These are phyloP conservation scores for Nomia melanderi DNA, from an alignment of 1,140 invertebrate genomes.

Conservation along the genomic window DNA sequence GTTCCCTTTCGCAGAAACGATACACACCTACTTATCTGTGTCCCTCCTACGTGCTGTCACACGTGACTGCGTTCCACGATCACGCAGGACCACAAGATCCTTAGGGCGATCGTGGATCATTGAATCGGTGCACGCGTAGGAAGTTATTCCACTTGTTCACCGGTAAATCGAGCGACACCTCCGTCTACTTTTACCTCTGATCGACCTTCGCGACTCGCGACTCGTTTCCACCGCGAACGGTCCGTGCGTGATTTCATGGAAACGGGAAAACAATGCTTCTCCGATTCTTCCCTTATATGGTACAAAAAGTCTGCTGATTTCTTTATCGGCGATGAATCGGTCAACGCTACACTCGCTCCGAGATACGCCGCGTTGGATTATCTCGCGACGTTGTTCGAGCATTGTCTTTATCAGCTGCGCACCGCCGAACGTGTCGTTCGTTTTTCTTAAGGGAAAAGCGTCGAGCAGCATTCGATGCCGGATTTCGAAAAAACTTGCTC, in stretches of 20 bases:
- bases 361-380: background rate
- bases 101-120: slow-evolving; percentile 25
- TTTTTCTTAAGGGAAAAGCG: too few species aligned
- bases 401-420: background rate
- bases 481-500: too few species aligned
- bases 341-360: background rate
- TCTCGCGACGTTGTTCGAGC: background rate
- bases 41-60: slow-evolving; percentile 24
- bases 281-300: too few species aligned
- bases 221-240: background rate
- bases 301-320: too few species aligned
- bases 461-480: too few species aligned
- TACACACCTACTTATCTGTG: too few species aligned
- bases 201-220: slow-evolving; percentile 39
- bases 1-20: background rate
- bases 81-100: slow-evolving; percentile 14
- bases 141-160: slow-evolving; percentile 48
- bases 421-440: background rate
- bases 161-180: background rate
- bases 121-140: slow-evolving; percentile 31
- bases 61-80: slow-evolving; percentile 27
- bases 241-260: too few species aligned
- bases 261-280: too few species aligned
- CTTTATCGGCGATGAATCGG: background rate
- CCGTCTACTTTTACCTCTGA: slow-evolving; percentile 50